These are phyloP conservation scores for Gastracanthus pulcherrimus DNA, from an alignment of 2,888 invertebrate genomes.

Conservation along the genomic window DNA sequence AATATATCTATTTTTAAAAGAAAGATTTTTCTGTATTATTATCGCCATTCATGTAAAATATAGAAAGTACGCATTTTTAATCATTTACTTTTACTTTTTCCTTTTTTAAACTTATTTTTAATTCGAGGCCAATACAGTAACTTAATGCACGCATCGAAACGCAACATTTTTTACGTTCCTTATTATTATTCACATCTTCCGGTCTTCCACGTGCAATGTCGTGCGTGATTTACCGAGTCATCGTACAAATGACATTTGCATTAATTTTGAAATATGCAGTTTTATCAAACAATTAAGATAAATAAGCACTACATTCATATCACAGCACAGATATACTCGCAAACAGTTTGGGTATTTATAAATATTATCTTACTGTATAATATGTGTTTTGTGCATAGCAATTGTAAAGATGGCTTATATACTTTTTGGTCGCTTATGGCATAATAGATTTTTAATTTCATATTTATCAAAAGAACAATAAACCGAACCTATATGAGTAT, in stretches of 20 bases:
- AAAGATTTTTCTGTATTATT: neutral
- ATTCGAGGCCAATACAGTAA: conserved; percentile 5
- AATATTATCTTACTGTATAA: neutral
- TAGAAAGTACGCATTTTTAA: too few relatives aligned
- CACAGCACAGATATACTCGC: too few relatives aligned
- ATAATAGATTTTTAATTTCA: neutral
- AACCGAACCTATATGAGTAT: neutral
- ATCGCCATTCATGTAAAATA: neutral
- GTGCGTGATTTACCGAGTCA: neutral
- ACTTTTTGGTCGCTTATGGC: neutral
- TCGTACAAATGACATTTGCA: neutral
- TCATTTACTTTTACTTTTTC: too few relatives aligned
- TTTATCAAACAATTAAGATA: neutral
- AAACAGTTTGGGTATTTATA: too few relatives aligned
- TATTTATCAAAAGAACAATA: neutral
- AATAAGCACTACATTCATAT: neutral
- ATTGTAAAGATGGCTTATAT: neutral
- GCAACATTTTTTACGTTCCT: neutral
- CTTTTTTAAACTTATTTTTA: too few relatives aligned
- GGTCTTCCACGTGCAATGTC: conserved; percentile 4
- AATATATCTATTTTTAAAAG: conserved; percentile 45
- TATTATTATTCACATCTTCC: conserved; percentile 29
- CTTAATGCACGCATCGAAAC: neutral
- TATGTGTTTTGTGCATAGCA: neutral
- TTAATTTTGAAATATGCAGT: neutral